Evolutionary conservation across 2,797 vertebrate genomes (phyloP), one percentile per base, ranked within the genome.

Genomic region (Thalassophryne amazonica): DNA sequence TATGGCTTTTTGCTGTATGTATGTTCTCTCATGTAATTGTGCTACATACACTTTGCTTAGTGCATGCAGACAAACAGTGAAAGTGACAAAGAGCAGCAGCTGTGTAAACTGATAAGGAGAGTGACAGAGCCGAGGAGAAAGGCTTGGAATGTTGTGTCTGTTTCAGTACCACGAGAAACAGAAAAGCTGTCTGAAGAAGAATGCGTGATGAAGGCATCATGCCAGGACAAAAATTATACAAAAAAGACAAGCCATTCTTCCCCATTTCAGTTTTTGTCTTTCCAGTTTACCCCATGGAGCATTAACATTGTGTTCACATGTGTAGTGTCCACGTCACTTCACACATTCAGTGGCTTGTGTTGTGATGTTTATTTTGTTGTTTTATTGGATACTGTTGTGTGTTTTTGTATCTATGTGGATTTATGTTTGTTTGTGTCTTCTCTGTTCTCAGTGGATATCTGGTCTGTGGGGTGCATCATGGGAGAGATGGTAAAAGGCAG

Each of bases 401-500:
- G n/a, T 43, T 4, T 39, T 7, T 45, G 6, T 36, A 30, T 45
- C 15, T 27, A 15, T 28, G 14, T 30, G 12, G 65, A 13, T 57
- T n/a, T 63, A 14, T 51, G 41, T 50, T 50, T 66, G 33, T 46
- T 32, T 79, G 69, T 60, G 24, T 57, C 7, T 36, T 64, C 15
- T 91, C 87, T 93, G 80, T 89, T 93, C 88, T 87, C 93, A 98
- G 96, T 98, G 92, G 96, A 98, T 93, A 98, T 98, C 92, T 98
- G 96, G 96, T 98, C 96, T 84, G 96, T 98, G 85, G 96, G 96
- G 73, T 98, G 96, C 87, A 98, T 98, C 91, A 98, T 98, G 96
- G 96, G 96, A 83, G 96, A 98, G 91, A 97, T 98, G 96, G 94
- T 98, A 83, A 98, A 97, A 89, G 95, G 95, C 86, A 91, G 93